phyloP scores from a whole-genome alignment of 2,888 invertebrate species.

The Capitulum mitella region DNA sequence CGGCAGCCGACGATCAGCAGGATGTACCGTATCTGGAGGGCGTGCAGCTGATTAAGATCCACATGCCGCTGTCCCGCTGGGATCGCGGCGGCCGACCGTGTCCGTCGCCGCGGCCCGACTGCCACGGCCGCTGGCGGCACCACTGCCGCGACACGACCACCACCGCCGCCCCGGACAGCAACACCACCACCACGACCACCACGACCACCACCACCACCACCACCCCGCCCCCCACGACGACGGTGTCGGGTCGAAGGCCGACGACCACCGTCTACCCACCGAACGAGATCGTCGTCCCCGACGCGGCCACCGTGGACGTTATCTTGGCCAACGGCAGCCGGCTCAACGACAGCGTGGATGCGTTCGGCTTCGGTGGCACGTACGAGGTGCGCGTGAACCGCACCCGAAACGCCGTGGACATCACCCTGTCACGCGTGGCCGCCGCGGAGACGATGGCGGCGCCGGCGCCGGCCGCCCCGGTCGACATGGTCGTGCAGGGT shows the following conservation, averaged over 20 bases:
- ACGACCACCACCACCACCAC: neutral
- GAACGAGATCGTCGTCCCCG: neutral
- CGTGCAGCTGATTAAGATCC: neutral
- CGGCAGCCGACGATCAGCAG: neutral
- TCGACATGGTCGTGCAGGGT: neutral
- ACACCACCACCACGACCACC: neutral
- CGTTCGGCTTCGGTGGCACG: neutral
- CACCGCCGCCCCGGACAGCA: neutral
- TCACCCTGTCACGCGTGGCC: neutral
- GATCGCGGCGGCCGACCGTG: neutral
- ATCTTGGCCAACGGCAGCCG: neutral
- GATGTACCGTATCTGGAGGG: neutral
- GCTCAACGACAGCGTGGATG: neutral
- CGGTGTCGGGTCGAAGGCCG: neutral
- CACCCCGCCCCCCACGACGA: too few species aligned
- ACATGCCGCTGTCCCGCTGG: neutral
- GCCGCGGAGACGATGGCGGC: neutral
- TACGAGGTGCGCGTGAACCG: neutral
- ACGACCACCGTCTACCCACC: neutral
- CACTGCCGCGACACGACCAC: neutral
- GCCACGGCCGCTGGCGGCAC: neutral
- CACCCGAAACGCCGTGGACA: neutral
- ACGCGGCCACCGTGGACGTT: neutral
- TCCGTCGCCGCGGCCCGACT: neutral
- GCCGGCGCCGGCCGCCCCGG: neutral